Evolutionary conservation across 2,888 invertebrate genomes (phyloP).

Genomic region (Pyrgus malvae): DNA sequence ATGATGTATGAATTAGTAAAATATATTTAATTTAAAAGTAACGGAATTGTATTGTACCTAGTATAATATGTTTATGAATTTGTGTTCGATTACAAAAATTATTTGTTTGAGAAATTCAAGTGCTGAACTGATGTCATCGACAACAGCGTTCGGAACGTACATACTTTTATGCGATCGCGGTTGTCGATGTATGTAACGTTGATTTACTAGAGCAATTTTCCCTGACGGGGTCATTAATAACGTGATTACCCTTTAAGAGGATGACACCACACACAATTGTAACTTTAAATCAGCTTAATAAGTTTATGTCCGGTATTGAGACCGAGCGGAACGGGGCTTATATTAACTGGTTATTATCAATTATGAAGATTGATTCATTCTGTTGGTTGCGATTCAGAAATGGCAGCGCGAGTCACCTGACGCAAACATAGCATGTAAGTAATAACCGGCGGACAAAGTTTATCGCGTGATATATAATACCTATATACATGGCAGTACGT

Average conservation of each 20-base stretch:
- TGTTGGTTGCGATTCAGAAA: constrained; percentile 4
- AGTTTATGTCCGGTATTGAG: constrained; percentile 25
- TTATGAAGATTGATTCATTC: constrained; percentile 27
- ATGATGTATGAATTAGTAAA: no score
- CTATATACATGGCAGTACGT: no score
- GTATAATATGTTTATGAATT: not conserved
- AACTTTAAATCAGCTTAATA: constrained; percentile 26
- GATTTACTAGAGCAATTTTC: constrained; percentile 31
- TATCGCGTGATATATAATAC: constrained; percentile 2
- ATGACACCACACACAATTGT: constrained; percentile 29
- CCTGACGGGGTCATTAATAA: constrained; percentile 32
- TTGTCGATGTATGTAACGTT: no score
- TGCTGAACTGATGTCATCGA: constrained; percentile 22
- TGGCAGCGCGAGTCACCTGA: constrained; percentile 24
- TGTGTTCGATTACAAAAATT: not conserved
- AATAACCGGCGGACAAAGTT: not conserved
- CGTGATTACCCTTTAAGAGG: constrained; percentile 29
- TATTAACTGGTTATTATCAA: constrained; percentile 26
- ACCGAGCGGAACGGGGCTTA: constrained; percentile 16
- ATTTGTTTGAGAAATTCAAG: constrained; percentile 14
- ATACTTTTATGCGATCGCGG: no score
- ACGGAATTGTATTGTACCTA: not conserved
- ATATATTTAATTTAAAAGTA: not conserved
- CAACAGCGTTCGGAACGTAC: constrained; percentile 21
- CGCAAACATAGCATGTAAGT: not conserved